Percentiles rank a stretch among this genome's conserved stretches.
phyloP scores from a whole-genome alignment of 2,888 invertebrate species.

The Hypolimnas misippus region DNA sequence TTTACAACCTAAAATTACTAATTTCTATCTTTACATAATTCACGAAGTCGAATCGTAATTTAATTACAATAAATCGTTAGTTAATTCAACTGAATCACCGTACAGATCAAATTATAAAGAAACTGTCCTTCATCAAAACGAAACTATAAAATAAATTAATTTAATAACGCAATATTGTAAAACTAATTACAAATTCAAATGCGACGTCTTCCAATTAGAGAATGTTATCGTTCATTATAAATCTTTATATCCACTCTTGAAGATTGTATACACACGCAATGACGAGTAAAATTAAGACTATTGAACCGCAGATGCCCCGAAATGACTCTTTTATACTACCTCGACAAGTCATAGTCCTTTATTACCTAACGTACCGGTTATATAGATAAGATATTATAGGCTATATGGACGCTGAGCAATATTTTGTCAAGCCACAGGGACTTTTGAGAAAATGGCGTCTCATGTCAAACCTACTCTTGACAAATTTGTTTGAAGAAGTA shows the following conservation, averaged over 20 bases:
- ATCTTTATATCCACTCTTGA: no score
- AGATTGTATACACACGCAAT: background rate
- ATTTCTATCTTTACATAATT: background rate
- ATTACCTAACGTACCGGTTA: no score
- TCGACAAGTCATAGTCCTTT: no score
- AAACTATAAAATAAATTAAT: slow-evolving; percentile 58
- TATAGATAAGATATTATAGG: no score
- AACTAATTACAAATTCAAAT: slow-evolving; percentile 60
- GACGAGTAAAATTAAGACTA: background rate
- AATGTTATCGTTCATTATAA: slow-evolving; percentile 36
- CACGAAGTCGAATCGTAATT: background rate
- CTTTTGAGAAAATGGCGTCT: no score
- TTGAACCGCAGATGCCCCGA: no score
- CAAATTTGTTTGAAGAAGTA: no score
- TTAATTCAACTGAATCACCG: background rate
- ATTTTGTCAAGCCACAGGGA: no score
- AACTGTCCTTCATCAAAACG: slow-evolving; percentile 3
- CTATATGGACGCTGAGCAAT: no score
- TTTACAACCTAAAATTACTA: slow-evolving; percentile 1
- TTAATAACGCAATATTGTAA: slow-evolving; percentile 54
- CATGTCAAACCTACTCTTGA: no score
- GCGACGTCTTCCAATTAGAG: slow-evolving; percentile 53
- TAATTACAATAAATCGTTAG: slow-evolving; percentile 1
- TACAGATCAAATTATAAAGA: slow-evolving; percentile 39
- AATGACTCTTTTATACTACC: no score